These are phyloP conservation scores for Cinclus mexicanus DNA, from an alignment of 2,113 vertebrate genomes.

Conservation along the genomic window DNA sequence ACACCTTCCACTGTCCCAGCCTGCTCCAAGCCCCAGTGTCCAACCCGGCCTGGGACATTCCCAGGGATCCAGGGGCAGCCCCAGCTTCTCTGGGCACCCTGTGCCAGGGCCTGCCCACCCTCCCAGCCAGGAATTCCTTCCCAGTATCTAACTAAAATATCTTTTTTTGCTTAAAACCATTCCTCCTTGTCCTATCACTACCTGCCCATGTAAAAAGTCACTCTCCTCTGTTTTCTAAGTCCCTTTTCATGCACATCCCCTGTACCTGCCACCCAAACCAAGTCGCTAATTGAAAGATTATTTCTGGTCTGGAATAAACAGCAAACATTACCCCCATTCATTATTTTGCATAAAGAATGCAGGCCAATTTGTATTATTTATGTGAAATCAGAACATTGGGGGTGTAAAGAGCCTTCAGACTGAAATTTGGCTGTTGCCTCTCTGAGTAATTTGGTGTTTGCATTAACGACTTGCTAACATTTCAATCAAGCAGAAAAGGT, in stretches of 20 bases:
- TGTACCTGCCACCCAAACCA: background rate
- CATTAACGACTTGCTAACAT: background rate
- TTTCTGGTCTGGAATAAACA: background rate
- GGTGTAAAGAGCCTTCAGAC: background rate
- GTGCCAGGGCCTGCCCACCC: rapidly evolving
- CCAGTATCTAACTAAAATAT: background rate
- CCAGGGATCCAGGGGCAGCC: background rate
- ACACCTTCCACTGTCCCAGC: rapidly evolving
- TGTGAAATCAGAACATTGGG: background rate
- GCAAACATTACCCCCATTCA: background rate
- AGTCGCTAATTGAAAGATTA: background rate
- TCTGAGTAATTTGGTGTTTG: background rate
- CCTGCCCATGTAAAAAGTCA: background rate
- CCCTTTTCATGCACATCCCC: background rate
- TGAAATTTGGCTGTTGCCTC: background rate
- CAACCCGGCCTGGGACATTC: rapidly evolving
- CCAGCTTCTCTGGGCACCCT: background rate
- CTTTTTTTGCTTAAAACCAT: background rate
- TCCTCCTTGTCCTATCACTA: background rate
- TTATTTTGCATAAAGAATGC: background rate
- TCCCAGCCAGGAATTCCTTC: rapidly evolving
- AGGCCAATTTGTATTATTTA: background rate
- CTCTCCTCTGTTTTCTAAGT: background rate
- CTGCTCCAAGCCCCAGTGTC: rapidly evolving
- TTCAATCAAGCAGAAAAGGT: background rate